Conservation (phyloP, 2,797 vertebrate species). For the Diplodus sargus region DNA sequence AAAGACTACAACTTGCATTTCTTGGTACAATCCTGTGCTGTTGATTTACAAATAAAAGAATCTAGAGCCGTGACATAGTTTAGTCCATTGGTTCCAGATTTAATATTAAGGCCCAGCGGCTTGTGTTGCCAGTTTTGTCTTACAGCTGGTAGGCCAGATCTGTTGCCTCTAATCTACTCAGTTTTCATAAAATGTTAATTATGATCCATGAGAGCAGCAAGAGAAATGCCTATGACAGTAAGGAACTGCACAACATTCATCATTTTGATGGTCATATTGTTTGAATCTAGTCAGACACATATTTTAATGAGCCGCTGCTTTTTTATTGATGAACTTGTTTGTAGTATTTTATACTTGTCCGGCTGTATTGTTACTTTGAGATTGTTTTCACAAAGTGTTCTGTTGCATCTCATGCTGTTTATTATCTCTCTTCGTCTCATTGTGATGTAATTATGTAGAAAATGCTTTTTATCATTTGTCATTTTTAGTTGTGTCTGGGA, state of each 20-base stretch:
- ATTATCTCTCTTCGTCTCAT: not conserved
- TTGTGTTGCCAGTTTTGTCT: not conserved
- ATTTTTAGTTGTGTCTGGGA: not conserved
- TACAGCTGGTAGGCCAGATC: not conserved
- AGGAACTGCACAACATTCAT: not conserved
- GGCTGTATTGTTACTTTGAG: not conserved
- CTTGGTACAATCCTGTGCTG: too few relatives aligned
- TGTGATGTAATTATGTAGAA: not conserved
- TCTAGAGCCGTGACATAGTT: not conserved
- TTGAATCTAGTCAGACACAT: not conserved
- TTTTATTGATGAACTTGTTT: not conserved
- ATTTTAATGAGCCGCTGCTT: not conserved
- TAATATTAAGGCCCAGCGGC: too few relatives aligned
- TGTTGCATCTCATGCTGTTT: not conserved
- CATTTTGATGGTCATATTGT: not conserved
- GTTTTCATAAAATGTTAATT: not conserved
- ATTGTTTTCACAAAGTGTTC: not conserved
- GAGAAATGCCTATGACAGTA: not conserved
- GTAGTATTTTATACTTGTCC: not conserved
- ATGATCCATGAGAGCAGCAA: not conserved
- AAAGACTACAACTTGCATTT: too few relatives aligned
- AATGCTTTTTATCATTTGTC: constrained; percentile 1
- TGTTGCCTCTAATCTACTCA: not conserved
- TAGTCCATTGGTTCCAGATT: not conserved
- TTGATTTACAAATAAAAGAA: too few relatives aligned